These are phyloP conservation scores for Sebastes iracundus DNA, from an alignment of 2,797 vertebrate species.

Conservation along the genomic window DNA sequence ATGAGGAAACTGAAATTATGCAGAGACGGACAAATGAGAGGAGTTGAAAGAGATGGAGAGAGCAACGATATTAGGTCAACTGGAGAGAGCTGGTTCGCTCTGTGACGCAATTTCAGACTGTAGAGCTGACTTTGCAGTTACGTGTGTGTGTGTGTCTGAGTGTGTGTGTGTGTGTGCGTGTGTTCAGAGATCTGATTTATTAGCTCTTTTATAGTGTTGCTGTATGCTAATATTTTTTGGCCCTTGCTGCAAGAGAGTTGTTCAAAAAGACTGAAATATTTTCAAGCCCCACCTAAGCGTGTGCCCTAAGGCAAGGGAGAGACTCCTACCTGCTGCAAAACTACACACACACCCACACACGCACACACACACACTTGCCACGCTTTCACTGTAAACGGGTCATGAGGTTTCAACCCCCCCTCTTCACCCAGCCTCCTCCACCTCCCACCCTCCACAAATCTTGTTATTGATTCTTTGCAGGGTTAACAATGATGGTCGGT, in stretches of 20 bases:
- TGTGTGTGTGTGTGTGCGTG: conserved; percentile 1
- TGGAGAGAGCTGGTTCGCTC: conserved; percentile 46
- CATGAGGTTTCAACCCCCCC: conserved; percentile 26
- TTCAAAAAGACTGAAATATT: conserved; percentile 71
- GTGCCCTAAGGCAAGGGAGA: conserved; percentile 79
- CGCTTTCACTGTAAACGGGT: conserved; percentile 49
- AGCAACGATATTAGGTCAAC: conserved; percentile 51
- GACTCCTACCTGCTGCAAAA: conserved; percentile 76
- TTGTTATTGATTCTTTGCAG: conserved; percentile 72
- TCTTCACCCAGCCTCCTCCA: conserved; percentile 10
- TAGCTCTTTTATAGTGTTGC: neutral
- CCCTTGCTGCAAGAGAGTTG: conserved; percentile 7
- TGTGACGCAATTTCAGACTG: conserved; percentile 55
- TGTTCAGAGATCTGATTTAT: conserved; percentile 25
- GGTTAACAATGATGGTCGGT: conserved; percentile 71
- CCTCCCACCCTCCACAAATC: conserved; percentile 51
- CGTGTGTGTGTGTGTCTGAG: neutral
- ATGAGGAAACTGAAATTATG: conserved; percentile 30
- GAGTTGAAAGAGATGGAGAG: conserved; percentile 14
- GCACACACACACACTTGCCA: conserved; percentile 10
- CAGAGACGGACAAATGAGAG: neutral
- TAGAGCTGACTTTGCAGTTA: conserved; percentile 73
- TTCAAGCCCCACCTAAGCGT: conserved; percentile 81
- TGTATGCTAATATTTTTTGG: conserved; percentile 26
- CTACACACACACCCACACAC: neutral